Evolutionary conservation across 2,888 invertebrate species (phyloP).

Genomic region (Xylota sylvarum): DNA sequence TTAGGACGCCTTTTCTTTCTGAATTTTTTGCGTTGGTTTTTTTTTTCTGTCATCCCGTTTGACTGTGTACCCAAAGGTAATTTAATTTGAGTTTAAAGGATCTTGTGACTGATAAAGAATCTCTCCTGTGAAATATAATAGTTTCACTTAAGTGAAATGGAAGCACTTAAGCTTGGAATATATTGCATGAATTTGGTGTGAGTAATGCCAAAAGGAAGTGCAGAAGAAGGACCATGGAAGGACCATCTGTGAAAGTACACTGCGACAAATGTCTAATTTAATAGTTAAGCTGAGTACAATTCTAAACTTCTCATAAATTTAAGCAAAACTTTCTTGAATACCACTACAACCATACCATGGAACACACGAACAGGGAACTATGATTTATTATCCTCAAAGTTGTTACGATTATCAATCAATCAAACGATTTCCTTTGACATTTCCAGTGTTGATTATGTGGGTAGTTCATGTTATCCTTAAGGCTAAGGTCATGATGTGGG

Average conservation of each 20-base stretch:
- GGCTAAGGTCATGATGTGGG: background rate
- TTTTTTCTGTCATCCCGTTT: background rate
- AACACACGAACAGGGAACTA: background rate
- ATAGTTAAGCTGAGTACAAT: too few species aligned
- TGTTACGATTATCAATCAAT: conserved; percentile 1
- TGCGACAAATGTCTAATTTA: too few species aligned
- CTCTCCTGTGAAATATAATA: conserved; percentile 33
- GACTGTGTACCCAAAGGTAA: conserved; percentile 2
- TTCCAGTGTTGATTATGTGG: background rate
- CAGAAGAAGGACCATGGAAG: too few species aligned
- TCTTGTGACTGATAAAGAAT: conserved; percentile 37
- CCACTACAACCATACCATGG: background rate
- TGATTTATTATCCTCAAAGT: background rate
- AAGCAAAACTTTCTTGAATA: too few species aligned
- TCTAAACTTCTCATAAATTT: too few species aligned
- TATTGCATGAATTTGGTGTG: conserved; percentile 28
- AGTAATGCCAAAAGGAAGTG: conserved; percentile 8
- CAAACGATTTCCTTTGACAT: background rate
- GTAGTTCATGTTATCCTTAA: background rate
- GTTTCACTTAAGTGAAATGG: conserved; percentile 25
- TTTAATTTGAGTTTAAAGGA: conserved; percentile 51
- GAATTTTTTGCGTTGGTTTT: background rate
- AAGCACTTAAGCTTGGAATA: conserved; percentile 44
- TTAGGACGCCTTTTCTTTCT: background rate
- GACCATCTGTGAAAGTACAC: too few species aligned